Evolutionary conservation across 2,797 vertebrate genomes (phyloP).

Genomic region (Cryptoblepharus egeriae): DNA sequence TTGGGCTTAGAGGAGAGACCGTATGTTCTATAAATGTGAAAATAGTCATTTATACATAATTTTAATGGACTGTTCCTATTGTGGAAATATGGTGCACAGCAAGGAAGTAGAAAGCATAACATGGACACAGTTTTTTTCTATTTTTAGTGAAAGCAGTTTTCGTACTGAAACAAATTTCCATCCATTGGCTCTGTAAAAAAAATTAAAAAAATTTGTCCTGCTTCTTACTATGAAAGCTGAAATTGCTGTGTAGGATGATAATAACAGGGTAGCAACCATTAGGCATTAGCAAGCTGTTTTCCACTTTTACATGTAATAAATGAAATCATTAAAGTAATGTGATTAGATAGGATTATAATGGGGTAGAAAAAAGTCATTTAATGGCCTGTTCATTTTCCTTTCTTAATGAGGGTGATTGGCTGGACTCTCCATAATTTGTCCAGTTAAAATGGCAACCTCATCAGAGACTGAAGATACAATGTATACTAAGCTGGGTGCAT

Average conservation of each 20-base stretch:
- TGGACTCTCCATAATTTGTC: too few relatives aligned
- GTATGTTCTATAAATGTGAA: too few relatives aligned
- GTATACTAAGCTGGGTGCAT: background rate
- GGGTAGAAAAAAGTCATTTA: background rate
- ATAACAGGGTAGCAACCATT: background rate
- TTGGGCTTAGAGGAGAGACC: too few relatives aligned
- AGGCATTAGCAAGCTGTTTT: background rate
- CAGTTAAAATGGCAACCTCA: background rate
- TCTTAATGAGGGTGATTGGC: background rate
- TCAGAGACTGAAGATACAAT: background rate
- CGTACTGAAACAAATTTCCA: background rate
- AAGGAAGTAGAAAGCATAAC: background rate
- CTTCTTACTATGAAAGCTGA: background rate
- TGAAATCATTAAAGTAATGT: background rate
- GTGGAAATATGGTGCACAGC: too few relatives aligned
- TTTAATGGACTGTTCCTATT: background rate
- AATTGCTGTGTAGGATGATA: background rate
- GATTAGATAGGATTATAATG: background rate
- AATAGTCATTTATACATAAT: background rate
- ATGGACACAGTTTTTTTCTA: background rate
- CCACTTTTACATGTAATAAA: background rate
- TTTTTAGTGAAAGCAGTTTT: background rate
- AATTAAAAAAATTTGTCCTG: background rate
- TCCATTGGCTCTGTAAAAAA: background rate
- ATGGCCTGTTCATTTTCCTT: background rate